Conservation (phyloP, 2,113 vertebrate genomes). For the Struthidea cinerea region DNA sequence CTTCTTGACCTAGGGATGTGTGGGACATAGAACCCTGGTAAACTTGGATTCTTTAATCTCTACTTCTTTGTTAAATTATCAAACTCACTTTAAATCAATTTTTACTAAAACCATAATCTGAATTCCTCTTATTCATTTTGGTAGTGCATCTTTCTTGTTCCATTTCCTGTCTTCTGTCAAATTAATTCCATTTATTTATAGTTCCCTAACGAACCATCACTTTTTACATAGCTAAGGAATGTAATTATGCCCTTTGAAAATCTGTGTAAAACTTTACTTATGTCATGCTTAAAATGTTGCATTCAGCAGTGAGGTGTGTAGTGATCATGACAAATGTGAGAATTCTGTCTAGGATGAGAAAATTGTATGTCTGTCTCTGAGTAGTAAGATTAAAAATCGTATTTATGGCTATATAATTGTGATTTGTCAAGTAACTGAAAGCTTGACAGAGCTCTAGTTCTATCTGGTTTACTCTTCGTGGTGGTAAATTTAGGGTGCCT, state of each 20-base stretch:
- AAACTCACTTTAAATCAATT: not conserved
- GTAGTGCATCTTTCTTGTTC: conserved; percentile 4
- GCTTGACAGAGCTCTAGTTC: not conserved
- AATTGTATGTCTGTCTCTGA: not conserved
- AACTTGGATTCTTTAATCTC: not conserved
- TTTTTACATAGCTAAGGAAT: not conserved
- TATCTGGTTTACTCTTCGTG: not conserved
- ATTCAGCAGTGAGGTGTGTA: not conserved
- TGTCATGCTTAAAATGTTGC: not conserved
- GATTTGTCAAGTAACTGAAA: not conserved
- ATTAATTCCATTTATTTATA: conserved; percentile 39
- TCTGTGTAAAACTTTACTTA: not conserved
- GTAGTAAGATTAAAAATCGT: not conserved
- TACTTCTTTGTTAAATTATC: not conserved
- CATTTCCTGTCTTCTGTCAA: conserved; percentile 35
- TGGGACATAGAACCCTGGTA: conserved; percentile 1
- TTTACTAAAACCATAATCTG: conserved; percentile 48
- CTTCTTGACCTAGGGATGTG: not conserved
- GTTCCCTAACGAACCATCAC: conserved; percentile 31
- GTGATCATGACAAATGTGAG: not conserved
- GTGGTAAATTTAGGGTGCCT: not conserved
- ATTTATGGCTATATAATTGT: not conserved
- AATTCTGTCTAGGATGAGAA: not conserved
- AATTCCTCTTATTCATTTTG: conserved; percentile 8
- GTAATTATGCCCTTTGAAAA: conserved; percentile 15